Conservation (phyloP, 2,797 vertebrate genomes). For the Cuculus canorus region DNA sequence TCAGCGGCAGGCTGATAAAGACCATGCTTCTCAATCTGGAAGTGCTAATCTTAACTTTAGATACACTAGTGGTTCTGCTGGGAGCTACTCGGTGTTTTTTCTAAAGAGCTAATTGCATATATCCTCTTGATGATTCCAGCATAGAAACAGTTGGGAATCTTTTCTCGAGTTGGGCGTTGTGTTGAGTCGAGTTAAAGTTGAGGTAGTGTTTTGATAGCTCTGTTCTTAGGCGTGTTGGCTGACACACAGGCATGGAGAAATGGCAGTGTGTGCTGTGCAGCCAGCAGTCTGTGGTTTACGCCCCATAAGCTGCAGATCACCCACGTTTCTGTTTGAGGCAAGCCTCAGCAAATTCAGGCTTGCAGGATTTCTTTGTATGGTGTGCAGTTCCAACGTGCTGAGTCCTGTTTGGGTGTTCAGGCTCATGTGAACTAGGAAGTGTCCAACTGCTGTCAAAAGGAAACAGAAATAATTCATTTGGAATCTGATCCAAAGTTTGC, state of each 20-base stretch:
- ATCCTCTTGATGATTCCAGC: not conserved
- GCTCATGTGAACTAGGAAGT: constrained; percentile 36
- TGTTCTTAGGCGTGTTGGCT: not conserved
- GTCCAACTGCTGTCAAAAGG: constrained; percentile 4
- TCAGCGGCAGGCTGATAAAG: not conserved
- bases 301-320: constrained; percentile 22
- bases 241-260: not conserved
- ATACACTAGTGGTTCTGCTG: not conserved
- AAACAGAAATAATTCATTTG: not conserved
- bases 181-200: not conserved
- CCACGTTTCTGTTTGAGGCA: not conserved
- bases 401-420: constrained; percentile 10
- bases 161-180: not conserved
- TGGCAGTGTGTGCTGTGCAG: not conserved
- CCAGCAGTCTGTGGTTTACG: not conserved
- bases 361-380: not conserved
- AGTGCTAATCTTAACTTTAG: not conserved
- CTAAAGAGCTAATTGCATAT: not conserved
- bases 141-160: not conserved
- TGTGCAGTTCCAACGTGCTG: not conserved
- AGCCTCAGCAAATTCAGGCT: constrained; percentile 46
- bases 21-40: not conserved
- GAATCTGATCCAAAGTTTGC: not conserved
- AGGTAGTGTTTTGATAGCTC: not conserved
- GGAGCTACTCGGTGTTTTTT: not conserved